Percentiles rank a stretch among this genome's conserved stretches.
phyloP scores from a whole-genome alignment of 2,888 invertebrate species.

The Norana najaformis region DNA sequence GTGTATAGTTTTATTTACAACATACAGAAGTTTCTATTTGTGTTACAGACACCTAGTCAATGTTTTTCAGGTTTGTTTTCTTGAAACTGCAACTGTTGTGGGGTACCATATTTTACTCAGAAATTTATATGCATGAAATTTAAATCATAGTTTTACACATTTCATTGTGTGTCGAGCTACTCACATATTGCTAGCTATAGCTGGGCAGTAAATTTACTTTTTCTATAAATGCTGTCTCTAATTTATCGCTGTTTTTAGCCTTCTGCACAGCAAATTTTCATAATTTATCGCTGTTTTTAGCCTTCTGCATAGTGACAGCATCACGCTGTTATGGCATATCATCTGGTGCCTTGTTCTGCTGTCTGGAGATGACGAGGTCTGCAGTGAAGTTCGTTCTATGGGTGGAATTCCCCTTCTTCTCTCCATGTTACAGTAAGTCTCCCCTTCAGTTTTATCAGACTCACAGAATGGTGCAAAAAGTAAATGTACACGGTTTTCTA shows the following conservation, averaged over 20 bases:
- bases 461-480: too few relatives aligned
- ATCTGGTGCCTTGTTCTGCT: conserved; percentile 64
- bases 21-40: too few relatives aligned
- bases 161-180: too few relatives aligned
- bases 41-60: too few relatives aligned
- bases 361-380: conserved; percentile 61
- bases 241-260: background rate
- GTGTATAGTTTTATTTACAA: too few relatives aligned
- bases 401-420: conserved; percentile 63
- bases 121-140: too few relatives aligned
- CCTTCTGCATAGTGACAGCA: conserved; percentile 61
- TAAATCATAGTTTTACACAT: too few relatives aligned
- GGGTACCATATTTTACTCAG: too few relatives aligned
- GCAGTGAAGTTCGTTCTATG: conserved; percentile 60
- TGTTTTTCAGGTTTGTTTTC: too few relatives aligned
- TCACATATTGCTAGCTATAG: too few relatives aligned
- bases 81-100: background rate
- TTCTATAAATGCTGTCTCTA: background rate
- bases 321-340: conserved; percentile 62
- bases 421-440: conserved; percentile 51
- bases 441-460: background rate
- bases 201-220: background rate
- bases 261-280: background rate
- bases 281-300: conserved; percentile 45
- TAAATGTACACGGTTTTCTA: too few relatives aligned